Evolutionary conservation across 2,888 invertebrate genomes (phyloP), one percentile per base, ranked within the genome.

Genomic region (Trichacis sp.): DNA sequence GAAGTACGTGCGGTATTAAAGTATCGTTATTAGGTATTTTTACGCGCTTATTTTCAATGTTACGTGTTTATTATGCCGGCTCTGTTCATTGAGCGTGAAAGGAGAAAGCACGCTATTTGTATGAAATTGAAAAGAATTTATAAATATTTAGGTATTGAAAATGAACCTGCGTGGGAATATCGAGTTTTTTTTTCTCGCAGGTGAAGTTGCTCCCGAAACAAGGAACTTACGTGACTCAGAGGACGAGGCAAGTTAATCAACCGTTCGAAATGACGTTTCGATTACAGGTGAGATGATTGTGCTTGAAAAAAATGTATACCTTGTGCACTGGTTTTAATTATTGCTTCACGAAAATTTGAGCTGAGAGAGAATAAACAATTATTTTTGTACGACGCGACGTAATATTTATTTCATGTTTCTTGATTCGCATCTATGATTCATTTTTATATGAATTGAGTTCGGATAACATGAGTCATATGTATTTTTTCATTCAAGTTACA

Each of bases 231-330:
- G 64, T 79, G 46, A 71, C 80, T 33, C 75, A 76, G 43, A 84
- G 82, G 72, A 68, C 71, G 19, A 78, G 77, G 42, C 81, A 78
- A 59, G 69, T 81, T 48, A 85, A 87, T 74, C 88, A 88, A 76
- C 89, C 89, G 4, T 90, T 90, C 77, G 90, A 90, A 85, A 87
- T 87, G 68, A 88, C 88, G 40, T 88, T 88, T 77, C 83, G 88
- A 76, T 78, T 88, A 55, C 85, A 86, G 83, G 85, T 85, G 70
- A 70, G 40, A 20, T 14, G 9, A n/a, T n/a, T n/a, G n/a, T n/a
- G n/a, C n/a, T 38, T 38, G n/a, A 38, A 11, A 14, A 38, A 38
- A 12, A 12, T n/a, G n/a, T n/a, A n/a, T n/a, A n/a, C n/a, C n/a
- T n/a, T n/a, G n/a, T n/a, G n/a, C n/a, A n/a, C n/a, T n/a, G n/a